These are phyloP conservation scores for Lithobius niger DNA, from an alignment of 1,140 invertebrate genomes.

Conservation along the genomic window DNA sequence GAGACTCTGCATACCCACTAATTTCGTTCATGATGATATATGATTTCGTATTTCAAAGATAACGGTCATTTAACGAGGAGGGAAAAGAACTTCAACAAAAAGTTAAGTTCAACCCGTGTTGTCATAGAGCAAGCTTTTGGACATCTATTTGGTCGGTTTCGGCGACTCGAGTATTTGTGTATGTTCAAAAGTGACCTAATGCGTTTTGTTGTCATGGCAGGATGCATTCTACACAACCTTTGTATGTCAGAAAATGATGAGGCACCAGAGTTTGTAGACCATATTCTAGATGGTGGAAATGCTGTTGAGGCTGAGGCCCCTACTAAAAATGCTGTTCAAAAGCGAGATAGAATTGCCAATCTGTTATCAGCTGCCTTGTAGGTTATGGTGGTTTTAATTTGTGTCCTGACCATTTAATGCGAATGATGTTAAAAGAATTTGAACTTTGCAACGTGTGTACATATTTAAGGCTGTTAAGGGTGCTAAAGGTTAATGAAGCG, in stretches of 20 bases:
- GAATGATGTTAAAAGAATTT: too few species aligned
- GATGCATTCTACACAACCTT: slow-evolving; percentile 2
- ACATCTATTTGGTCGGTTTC: not conserved
- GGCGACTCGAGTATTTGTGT: not conserved
- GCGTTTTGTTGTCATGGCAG: not conserved
- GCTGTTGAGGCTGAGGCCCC: too few species aligned
- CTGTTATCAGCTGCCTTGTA: too few species aligned
- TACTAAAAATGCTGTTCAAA: too few species aligned
- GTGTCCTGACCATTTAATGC: too few species aligned
- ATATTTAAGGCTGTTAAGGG: too few species aligned
- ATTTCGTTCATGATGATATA: slow-evolving; percentile 22
- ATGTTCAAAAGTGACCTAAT: not conserved
- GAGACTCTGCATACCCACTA: slow-evolving; percentile 28
- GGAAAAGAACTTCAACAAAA: not conserved
- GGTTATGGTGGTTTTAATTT: too few species aligned
- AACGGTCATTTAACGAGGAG: not conserved
- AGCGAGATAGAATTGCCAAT: too few species aligned
- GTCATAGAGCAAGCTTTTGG: slow-evolving; percentile 3
- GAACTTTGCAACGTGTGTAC: too few species aligned
- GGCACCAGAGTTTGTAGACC: not conserved
- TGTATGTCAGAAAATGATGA: slow-evolving; percentile 1
- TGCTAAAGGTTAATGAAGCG: too few species aligned
- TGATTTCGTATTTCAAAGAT: too few species aligned
- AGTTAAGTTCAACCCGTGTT: not conserved
- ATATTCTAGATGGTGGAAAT: too few species aligned